Conservation (phyloP, 2,113 vertebrate genomes). For the Dryoscopus gambensis region DNA sequence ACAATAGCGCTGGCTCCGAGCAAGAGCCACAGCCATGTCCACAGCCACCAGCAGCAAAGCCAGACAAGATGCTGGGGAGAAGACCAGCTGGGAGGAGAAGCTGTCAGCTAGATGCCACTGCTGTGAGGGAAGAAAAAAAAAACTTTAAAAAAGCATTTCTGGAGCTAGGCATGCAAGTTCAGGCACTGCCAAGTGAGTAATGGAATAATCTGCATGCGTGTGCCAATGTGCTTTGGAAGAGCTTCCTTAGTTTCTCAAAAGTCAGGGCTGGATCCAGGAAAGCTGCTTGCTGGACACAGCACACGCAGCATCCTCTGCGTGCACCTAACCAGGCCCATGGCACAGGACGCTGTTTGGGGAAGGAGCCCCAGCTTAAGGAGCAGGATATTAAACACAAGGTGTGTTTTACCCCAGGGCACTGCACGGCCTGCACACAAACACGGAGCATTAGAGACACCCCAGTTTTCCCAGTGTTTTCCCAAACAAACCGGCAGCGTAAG, state of each 20-base stretch:
- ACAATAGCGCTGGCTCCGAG: slow-evolving; percentile 7
- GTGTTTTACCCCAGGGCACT: neutral
- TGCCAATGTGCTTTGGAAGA: slow-evolving; percentile 70
- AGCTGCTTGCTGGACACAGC: slow-evolving; percentile 51
- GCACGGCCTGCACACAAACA: neutral
- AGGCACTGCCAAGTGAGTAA: slow-evolving; percentile 71
- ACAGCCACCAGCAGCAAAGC: slow-evolving; percentile 42
- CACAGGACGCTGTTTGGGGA: neutral
- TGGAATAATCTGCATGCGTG: slow-evolving; percentile 58
- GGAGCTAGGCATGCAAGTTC: slow-evolving; percentile 38
- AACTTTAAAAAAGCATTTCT: neutral
- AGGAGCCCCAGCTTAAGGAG: slow-evolving; percentile 7
- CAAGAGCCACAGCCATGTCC: neutral
- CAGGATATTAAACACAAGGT: neutral
- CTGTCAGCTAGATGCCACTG: slow-evolving; percentile 44
- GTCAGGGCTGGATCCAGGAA: slow-evolving; percentile 64
- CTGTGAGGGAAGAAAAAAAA: neutral
- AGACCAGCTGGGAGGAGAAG: slow-evolving; percentile 63
- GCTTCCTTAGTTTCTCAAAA: slow-evolving; percentile 66
- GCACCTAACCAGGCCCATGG: neutral
- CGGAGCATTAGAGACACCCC: neutral
- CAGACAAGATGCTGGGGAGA: slow-evolving; percentile 49
- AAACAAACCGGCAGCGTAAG: neutral
- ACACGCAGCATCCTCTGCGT: neutral
- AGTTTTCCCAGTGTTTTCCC: neutral